A percentile compares a stretch with the other conserved stretches of the same genome.
Conservation (phyloP, 2,113 vertebrate species). For the Elaphurus davidianus region DNA sequence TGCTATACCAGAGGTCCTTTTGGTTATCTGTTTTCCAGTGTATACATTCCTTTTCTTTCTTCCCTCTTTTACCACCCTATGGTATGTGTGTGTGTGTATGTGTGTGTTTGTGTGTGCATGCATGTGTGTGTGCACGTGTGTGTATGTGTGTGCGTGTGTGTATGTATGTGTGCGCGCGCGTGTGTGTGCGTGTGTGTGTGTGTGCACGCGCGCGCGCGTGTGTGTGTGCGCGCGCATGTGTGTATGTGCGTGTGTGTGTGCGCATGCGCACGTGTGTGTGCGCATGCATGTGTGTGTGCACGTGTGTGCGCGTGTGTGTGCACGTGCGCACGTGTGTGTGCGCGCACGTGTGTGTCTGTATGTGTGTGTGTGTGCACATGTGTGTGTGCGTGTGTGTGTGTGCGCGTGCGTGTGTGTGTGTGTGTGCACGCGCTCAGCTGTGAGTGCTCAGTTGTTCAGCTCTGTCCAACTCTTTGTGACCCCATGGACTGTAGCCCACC, state of each 20-base stretch:
- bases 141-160: background rate
- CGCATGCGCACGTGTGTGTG: too few relatives aligned
- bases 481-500: background rate
- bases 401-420: background rate
- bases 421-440: background rate
- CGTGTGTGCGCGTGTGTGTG: background rate
- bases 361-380: too few relatives aligned
- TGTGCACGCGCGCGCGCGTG: rapidly evolving
- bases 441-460: background rate
- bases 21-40: background rate
- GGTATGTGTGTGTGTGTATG: background rate
- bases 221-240: rapidly evolving
- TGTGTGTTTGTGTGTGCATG: too few relatives aligned
- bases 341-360: too few relatives aligned
- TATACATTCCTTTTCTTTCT: background rate
- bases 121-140: rapidly evolving
- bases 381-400: too few relatives aligned
- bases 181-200: background rate
- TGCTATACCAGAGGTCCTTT: background rate
- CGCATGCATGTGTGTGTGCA: too few relatives aligned
- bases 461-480: background rate
- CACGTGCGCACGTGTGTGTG: rapidly evolving
- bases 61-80: background rate
- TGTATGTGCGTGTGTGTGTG: background rate
- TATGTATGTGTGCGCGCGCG: rapidly evolving